A percentile compares a stretch with the other conserved stretches of the same genome.
phyloP scores from a whole-genome alignment of 2,113 vertebrate species.

The Phoxinus phoxinus region DNA sequence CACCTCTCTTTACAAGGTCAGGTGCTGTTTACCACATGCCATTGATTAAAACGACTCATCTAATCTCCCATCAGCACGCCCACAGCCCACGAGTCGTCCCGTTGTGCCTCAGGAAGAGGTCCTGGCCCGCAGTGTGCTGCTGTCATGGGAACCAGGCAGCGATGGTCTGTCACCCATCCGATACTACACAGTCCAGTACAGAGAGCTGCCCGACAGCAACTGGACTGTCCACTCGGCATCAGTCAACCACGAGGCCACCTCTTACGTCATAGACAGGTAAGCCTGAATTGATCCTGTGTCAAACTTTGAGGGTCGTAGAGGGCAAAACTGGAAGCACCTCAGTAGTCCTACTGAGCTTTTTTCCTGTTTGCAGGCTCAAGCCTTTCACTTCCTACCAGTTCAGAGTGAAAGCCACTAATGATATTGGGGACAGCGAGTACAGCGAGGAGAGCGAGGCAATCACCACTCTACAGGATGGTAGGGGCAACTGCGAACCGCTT shows the following conservation, averaged over 20 bases:
- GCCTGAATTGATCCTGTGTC: background rate
- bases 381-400: conserved; percentile 99
- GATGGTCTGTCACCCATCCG: conserved; percentile 94
- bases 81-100: conserved; percentile 90
- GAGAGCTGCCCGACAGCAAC: conserved; percentile 85
- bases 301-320: background rate
- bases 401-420: conserved; percentile 93
- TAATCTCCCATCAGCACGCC: conserved; percentile 78
- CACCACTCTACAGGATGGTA: conserved; percentile 96
- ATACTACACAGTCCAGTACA: conserved; percentile 92
- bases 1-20: background rate
- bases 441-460: conserved; percentile 92
- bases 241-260: conserved; percentile 82
- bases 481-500: conserved; percentile 57
- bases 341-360: background rate
- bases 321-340: background rate
- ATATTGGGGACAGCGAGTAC: conserved; percentile 98
- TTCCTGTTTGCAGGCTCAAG: conserved; percentile 81
- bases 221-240: conserved; percentile 88
- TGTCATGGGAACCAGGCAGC: conserved; percentile 96
- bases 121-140: conserved; percentile 83
- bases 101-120: conserved; percentile 80
- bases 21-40: background rate
- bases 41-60: conserved; percentile 15
- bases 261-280: conserved; percentile 90